Evolutionary conservation across 2,797 vertebrate species (phyloP).

Genomic region (Pantherophis alleghaniensis): DNA sequence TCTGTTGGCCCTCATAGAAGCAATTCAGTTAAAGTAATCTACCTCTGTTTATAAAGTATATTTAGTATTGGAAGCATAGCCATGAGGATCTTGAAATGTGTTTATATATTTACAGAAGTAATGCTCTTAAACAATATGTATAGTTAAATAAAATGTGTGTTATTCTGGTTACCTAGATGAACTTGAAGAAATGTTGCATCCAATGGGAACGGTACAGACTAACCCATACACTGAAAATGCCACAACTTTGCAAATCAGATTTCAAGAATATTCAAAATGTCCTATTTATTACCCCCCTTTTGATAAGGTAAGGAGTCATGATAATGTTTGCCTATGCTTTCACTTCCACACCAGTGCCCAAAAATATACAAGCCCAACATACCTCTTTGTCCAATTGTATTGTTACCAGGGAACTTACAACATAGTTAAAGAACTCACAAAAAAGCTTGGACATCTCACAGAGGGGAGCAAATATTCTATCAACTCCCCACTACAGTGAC

Average conservation of each 20-base stretch:
- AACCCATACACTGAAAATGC: constrained; percentile 97
- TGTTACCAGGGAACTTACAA: not conserved
- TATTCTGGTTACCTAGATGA: constrained; percentile 82
- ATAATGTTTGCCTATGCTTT: not conserved
- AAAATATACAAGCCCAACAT: not conserved
- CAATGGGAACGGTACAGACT: constrained; percentile 95
- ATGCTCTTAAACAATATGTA: constrained; percentile 32
- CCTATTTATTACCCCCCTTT: constrained; percentile 90
- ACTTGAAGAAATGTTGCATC: constrained; percentile 99
- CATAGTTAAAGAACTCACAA: not conserved
- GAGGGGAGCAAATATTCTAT: not conserved
- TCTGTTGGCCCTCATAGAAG: not conserved
- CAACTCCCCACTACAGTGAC: not conserved
- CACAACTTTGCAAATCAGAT: constrained; percentile 88
- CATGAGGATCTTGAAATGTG: not conserved
- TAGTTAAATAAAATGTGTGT: constrained; percentile 30
- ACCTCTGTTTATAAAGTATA: not conserved
- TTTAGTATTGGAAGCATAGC: accelerated
- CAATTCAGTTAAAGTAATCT: not conserved
- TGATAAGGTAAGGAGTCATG: constrained; percentile 84
- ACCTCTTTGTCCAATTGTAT: not conserved
- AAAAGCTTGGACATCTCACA: not conserved
- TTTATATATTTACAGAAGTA: not conserved
- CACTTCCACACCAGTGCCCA: not conserved
- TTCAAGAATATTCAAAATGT: constrained; percentile 84